Base-by-base conservation (phyloP, 35 echinoderm and acorn worm genomes). In the Ophiothrix spiculata region DNA sequence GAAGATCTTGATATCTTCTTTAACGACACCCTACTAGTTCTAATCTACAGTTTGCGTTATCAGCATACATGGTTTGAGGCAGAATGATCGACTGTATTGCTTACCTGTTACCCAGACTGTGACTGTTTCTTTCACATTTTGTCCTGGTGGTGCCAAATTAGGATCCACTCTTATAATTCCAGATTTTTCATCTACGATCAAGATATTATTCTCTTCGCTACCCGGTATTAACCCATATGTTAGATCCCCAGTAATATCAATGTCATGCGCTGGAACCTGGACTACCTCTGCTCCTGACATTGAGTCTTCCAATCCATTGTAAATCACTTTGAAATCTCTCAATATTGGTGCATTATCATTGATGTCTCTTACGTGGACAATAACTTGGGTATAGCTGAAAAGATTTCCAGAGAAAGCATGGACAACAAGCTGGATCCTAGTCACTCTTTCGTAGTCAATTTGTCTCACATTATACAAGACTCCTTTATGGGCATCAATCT, bases 331-430 rank as follows among this genome's bases (percentile, higher is more conserved):
- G 38, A 93, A 95, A 42, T 95, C 87, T 74, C 82, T 85, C 49
- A 95, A 31, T 36, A 87, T 77, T 0, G 93, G 93, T 16, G 93
- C 73, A 74, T 95, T 95, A 76, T 95, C 93, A 28, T 95, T 95
- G 31, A 75, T 64, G 54, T 95, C 93, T 31, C 85, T 86, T 39
- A 95, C 80, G 42, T 83, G 80, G 38, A 95, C 87, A 31, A 80
- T 85, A 3, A 91, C 93, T 32, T 77, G 86, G 21, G 85, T 82
- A 33, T 89, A 90, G n/a, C 87, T 79, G 31, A 84, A 77, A 32
- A 95, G 89, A 35, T 87, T 81, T 1, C 93, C 93, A 21, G 93
- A 95, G 60, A 73, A 91, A 14, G 93, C 93, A 42, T 76, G 85
- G 23, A 95, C 40, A 36, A 91, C 76, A 14, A 95, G 83, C 33